phyloP scores from a whole-genome alignment of 1,140 invertebrate species.

The Papilio glaucus region DNA sequence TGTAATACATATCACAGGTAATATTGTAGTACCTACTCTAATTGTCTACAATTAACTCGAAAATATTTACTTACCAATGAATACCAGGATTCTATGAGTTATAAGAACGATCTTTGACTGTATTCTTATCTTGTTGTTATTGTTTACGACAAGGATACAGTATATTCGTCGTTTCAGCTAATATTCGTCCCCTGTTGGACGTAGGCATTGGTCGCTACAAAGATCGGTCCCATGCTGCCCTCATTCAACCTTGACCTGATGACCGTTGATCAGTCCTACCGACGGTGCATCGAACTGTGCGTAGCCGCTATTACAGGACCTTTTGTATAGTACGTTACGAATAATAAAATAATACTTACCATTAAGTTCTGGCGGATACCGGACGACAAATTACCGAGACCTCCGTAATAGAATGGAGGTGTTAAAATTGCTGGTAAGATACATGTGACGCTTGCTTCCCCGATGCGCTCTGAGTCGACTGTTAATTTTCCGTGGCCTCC shows the following conservation, averaged over 20 bases:
- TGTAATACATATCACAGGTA: too few species aligned
- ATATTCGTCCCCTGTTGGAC: too few species aligned
- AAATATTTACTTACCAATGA: not conserved
- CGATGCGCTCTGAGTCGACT: conserved; percentile 86
- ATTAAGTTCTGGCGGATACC: conserved; percentile 53
- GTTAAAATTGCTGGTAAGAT: conserved; percentile 85
- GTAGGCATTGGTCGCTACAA: too few species aligned
- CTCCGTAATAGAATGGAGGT: conserved; percentile 92
- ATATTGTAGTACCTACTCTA: too few species aligned
- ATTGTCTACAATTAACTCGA: not conserved
- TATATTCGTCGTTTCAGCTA: too few species aligned
- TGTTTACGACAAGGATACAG: not conserved
- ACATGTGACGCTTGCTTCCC: conserved; percentile 84
- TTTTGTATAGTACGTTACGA: not conserved
- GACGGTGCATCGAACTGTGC: too few species aligned
- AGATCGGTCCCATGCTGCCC: too few species aligned
- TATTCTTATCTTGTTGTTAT: not conserved
- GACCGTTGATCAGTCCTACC: too few species aligned
- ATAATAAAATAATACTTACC: conserved; percentile 47
- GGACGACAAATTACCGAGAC: conserved; percentile 70
- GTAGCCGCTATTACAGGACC: too few species aligned
- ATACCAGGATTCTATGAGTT: not conserved
- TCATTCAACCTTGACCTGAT: too few species aligned
- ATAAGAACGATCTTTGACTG: not conserved
- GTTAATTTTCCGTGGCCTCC: conserved; percentile 85